Conservation (phyloP, 2,113 vertebrate species). For the Elachura formosa region DNA sequence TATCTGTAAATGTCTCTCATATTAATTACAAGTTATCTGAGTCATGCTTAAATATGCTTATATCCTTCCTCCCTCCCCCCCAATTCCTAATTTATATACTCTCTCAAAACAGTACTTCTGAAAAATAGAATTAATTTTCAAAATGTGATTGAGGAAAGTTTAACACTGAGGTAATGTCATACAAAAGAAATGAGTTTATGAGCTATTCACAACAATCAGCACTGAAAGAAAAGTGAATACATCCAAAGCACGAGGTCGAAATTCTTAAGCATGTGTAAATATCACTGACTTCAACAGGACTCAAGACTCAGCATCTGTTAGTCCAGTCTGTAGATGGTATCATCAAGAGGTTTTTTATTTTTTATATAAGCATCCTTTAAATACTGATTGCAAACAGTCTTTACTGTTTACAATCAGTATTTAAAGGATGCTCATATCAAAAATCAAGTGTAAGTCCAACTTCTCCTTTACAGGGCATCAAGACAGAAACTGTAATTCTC, state of each 20-base stretch:
- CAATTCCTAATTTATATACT: neutral
- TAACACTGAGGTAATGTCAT: neutral
- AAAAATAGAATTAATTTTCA: neutral
- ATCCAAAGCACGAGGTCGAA: neutral
- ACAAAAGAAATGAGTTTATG: neutral
- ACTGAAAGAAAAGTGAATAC: neutral
- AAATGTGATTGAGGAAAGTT: neutral
- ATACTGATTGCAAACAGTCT: too few species aligned
- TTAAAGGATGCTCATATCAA: neutral
- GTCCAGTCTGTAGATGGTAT: neutral
- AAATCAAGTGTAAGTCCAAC: neutral
- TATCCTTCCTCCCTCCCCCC: neutral
- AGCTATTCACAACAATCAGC: neutral
- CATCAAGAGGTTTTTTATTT: neutral
- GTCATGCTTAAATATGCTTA: neutral
- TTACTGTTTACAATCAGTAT: neutral
- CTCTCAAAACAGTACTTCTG: neutral
- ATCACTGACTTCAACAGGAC: neutral
- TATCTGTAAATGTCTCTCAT: neutral
- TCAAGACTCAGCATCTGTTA: neutral
- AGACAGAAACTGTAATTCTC: neutral
- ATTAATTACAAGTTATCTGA: neutral
- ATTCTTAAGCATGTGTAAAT: neutral
- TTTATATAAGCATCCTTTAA: too few species aligned
- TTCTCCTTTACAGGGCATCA: neutral